Percentiles rank a stretch among this genome's conserved stretches.
Conservation (phyloP, 2,797 vertebrate species). For the Oreochromis mossambicus region DNA sequence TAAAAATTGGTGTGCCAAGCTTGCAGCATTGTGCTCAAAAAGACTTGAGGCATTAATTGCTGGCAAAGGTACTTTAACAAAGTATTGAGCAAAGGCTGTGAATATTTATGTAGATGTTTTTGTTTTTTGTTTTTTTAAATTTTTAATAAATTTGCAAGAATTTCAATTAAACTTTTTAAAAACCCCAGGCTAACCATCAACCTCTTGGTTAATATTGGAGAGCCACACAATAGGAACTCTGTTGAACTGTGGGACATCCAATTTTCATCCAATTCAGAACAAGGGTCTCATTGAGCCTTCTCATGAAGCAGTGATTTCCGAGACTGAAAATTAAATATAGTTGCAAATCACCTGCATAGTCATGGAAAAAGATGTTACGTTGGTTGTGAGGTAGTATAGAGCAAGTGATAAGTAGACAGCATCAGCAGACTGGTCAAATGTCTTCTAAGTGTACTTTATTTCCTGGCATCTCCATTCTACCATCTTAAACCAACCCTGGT, state of each 20-base stretch:
- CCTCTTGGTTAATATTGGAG: background rate
- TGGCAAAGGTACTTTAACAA: background rate
- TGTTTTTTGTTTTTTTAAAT: background rate
- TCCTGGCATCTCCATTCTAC: background rate
- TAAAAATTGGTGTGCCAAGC: background rate
- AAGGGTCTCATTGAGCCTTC: background rate
- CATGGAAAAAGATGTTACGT: background rate
- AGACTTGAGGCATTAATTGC: background rate
- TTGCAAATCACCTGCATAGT: background rate
- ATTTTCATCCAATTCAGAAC: background rate
- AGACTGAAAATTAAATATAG: background rate
- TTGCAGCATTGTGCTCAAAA: background rate
- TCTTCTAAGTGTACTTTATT: background rate
- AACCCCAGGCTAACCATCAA: background rate
- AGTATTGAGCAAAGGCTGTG: background rate
- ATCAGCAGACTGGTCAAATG: background rate
- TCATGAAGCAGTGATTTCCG: background rate
- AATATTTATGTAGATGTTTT: background rate
- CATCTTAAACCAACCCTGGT: background rate
- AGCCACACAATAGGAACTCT: background rate
- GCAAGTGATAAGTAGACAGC: background rate
- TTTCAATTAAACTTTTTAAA: background rate
- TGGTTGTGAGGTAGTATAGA: background rate
- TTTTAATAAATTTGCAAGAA: background rate
- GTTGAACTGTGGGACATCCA: background rate